These are phyloP conservation scores for Alviniconcha marisindica DNA, from an alignment of 1,140 invertebrate genomes.

Conservation along the genomic window DNA sequence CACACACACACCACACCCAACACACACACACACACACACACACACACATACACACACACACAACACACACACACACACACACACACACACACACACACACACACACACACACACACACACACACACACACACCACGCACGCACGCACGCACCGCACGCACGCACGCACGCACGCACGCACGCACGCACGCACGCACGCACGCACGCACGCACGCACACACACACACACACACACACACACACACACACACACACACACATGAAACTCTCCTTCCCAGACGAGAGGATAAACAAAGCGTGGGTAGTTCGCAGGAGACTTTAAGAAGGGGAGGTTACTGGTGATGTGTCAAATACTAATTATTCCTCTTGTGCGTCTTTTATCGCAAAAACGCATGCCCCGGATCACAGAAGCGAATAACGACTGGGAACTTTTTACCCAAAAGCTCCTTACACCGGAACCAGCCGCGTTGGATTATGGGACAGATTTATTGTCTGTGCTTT, in stretches of 20 bases:
- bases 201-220: no score
- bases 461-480: conserved; percentile 3
- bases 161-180: conserved; percentile 8
- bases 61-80: no score
- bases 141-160: no score
- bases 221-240: no score
- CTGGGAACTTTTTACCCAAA: background rate
- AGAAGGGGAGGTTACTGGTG: background rate
- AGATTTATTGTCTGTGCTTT: conserved; percentile 1
- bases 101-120: background rate
- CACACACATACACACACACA: no score
- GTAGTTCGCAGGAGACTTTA: no score
- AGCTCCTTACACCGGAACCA: background rate
- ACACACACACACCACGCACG: conserved; percentile 4
- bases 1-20: no score
- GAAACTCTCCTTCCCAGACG: background rate
- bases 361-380: conserved; percentile 8
- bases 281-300: background rate
- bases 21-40: no score
- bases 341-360: background rate
- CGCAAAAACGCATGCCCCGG: background rate
- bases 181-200: background rate
- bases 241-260: no score
- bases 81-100: no score
- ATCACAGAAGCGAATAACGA: background rate